Evolutionary conservation across 2,888 invertebrate species (phyloP).

Genomic region (Pantelozetes paolii): DNA sequence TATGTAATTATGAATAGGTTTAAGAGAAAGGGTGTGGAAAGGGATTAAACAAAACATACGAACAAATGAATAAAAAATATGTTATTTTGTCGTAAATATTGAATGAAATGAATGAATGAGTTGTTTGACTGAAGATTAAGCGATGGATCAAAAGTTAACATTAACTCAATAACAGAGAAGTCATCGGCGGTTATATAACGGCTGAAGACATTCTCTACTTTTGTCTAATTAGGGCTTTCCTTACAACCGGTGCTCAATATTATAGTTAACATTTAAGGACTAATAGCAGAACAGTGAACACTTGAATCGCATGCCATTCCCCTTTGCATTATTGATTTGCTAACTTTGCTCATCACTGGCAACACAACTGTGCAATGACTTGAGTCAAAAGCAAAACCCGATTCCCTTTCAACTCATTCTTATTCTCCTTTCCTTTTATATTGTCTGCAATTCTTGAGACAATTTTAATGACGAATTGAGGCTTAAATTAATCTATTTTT

Average conservation of each 20-base stretch:
- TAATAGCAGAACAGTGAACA: not conserved
- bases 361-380: not conserved
- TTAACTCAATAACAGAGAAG: not conserved
- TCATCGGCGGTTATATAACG: not conserved
- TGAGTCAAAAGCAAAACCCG: not conserved
- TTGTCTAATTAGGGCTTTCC: constrained; percentile 2
- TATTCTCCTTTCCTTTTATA: not conserved
- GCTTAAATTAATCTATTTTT: not conserved
- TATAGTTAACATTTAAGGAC: not conserved
- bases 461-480: not conserved
- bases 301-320: not conserved
- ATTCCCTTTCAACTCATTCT: not conserved
- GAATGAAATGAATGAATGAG: not conserved
- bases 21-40: too few species aligned
- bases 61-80: too few species aligned
- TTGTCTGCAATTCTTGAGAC: not conserved
- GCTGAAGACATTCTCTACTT: not conserved
- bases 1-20: too few species aligned
- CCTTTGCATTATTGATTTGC: not conserved
- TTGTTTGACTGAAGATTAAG: not conserved
- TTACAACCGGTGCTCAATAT: not conserved
- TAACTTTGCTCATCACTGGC: not conserved
- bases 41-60: too few species aligned
- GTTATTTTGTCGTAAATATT: too few species aligned
- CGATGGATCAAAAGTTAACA: not conserved